Evolutionary conservation across 1,140 invertebrate species (phyloP).

Genomic region (Cepaea nemoralis): DNA sequence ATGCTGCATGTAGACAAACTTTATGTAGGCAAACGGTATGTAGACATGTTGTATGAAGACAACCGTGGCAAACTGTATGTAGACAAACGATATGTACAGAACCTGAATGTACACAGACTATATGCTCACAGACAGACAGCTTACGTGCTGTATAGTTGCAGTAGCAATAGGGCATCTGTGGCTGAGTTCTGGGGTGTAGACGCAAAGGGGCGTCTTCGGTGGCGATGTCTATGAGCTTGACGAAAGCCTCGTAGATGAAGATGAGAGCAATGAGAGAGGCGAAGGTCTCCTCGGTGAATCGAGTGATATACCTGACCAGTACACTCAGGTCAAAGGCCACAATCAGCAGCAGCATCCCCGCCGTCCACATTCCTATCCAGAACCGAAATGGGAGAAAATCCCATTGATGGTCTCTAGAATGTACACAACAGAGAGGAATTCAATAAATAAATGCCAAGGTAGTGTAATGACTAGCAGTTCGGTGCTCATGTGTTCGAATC

Average conservation of each 20-base stretch:
- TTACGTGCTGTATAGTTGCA: constrained; percentile 21
- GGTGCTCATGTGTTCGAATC: too few relatives aligned
- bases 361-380: constrained; percentile 96
- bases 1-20: too few relatives aligned
- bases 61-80: too few relatives aligned
- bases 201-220: constrained; percentile 36
- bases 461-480: too few relatives aligned
- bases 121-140: too few relatives aligned
- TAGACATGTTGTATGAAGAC: too few relatives aligned
- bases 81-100: too few relatives aligned
- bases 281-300: constrained; percentile 99
- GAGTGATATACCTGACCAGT: constrained; percentile 97
- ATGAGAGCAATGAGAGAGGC: constrained; percentile 98
- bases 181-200: constrained; percentile 32
- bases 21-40: too few relatives aligned
- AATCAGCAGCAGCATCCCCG: constrained; percentile 88
- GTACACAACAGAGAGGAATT: constrained; percentile 30
- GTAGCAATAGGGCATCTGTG: constrained; percentile 17
- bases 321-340: constrained; percentile 96
- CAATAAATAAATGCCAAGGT: too few relatives aligned
- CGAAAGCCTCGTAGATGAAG: constrained; percentile 95
- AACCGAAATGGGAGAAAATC: constrained; percentile 92
- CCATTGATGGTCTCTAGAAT: constrained; percentile 79
- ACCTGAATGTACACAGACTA: too few relatives aligned
- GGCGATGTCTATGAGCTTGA: constrained; percentile 70